Conservation (phyloP, 2,888 invertebrate species). For the Cetonia aurata region DNA sequence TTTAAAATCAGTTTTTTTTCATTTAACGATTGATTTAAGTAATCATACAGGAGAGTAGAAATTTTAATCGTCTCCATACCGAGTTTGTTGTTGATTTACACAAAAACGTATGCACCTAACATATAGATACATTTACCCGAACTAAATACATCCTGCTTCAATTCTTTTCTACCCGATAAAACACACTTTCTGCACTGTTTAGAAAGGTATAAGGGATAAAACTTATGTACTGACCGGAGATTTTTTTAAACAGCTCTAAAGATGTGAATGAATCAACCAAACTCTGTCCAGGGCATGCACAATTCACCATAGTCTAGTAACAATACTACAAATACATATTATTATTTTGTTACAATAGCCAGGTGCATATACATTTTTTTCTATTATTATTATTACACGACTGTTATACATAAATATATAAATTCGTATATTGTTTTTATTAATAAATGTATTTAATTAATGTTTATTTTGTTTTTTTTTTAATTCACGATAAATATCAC, state of each 20-base stretch:
- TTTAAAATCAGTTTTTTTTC: too few species aligned
- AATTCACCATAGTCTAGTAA: conserved; percentile 51
- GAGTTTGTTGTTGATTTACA: too few species aligned
- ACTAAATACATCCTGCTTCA: too few species aligned
- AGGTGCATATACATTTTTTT: too few species aligned
- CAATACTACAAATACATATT: conserved; percentile 9
- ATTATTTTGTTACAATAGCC: conserved; percentile 12
- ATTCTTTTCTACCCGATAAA: not conserved
- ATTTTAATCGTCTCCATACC: too few species aligned
- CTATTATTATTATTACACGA: too few species aligned
- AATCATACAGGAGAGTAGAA: too few species aligned
- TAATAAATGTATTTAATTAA: conserved; percentile 34
- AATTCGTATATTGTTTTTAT: conserved; percentile 1
- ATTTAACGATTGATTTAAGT: too few species aligned
- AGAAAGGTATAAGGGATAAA: not conserved
- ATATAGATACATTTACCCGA: not conserved
- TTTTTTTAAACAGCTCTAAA: conserved; percentile 60
- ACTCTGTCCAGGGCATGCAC: conserved; percentile 59
- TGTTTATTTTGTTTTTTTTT: conserved; percentile 34
- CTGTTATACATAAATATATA: too few species aligned
- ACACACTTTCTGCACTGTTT: not conserved
- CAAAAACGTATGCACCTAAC: not conserved
- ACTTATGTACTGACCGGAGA: conserved; percentile 49
- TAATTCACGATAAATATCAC: not conserved
- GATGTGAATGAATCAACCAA: conserved; percentile 61